Evolutionary conservation across 2,113 vertebrate genomes (phyloP).

Genomic region (Suricata suricatta): DNA sequence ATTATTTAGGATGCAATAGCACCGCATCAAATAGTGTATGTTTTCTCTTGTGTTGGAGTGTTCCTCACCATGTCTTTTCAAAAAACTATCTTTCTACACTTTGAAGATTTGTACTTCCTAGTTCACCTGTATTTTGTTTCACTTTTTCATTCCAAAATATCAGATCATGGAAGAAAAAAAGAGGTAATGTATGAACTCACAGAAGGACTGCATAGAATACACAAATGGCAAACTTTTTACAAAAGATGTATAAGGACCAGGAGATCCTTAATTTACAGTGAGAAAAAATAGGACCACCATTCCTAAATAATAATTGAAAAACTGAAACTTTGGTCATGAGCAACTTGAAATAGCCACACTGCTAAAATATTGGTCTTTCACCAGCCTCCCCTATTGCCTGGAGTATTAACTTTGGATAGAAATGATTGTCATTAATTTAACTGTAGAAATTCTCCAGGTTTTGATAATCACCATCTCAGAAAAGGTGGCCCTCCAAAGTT

Average conservation of each 20-base stretch:
- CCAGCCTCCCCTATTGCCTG: neutral
- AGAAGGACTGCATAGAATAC: neutral
- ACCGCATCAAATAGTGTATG: neutral
- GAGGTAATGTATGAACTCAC: neutral
- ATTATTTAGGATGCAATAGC: neutral
- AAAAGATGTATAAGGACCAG: neutral
- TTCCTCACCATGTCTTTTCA: neutral
- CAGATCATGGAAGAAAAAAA: neutral
- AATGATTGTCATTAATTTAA: neutral
- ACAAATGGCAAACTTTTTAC: neutral
- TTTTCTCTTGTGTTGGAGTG: neutral
- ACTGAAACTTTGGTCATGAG: neutral
- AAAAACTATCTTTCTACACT: neutral
- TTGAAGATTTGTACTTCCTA: neutral
- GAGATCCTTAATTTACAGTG: slow-evolving; percentile 15
- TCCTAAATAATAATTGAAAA: neutral
- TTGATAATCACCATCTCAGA: slow-evolving; percentile 24
- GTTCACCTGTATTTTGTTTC: neutral
- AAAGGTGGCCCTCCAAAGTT: neutral
- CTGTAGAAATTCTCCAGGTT: neutral
- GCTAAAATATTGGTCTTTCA: neutral
- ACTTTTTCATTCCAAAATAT: neutral
- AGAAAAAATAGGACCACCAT: neutral
- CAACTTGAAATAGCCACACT: neutral
- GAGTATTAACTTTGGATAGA: neutral